Conservation (phyloP, 2,888 invertebrate genomes). For the Napeogenes sylphis region DNA sequence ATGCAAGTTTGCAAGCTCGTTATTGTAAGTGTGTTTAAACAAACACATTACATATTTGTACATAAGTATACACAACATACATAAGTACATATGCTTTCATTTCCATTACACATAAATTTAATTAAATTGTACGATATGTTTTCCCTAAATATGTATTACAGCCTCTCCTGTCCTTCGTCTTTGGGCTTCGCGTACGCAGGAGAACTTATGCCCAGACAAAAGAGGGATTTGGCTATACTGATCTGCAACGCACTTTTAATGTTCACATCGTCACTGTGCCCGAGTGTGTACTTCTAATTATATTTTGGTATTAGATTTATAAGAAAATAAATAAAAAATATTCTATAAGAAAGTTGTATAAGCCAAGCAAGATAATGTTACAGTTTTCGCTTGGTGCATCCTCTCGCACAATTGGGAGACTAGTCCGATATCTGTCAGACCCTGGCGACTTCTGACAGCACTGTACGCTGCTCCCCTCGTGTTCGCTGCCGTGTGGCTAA, state of each 20-base stretch:
- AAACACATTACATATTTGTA: slow-evolving; percentile 31
- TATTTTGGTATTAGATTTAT: background rate
- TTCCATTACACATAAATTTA: background rate
- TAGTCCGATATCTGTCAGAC: slow-evolving; percentile 68
- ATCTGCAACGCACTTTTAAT: slow-evolving; percentile 58
- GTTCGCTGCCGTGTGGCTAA: slow-evolving; percentile 48
- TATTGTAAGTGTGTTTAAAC: slow-evolving; percentile 57
- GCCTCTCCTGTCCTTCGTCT: slow-evolving; percentile 61
- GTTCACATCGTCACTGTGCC: slow-evolving; percentile 51
- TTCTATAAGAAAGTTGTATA: too few relatives aligned
- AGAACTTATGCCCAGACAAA: slow-evolving; percentile 52
- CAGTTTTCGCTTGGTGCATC: slow-evolving; percentile 82
- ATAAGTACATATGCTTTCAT: too few relatives aligned
- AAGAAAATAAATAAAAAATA: too few relatives aligned
- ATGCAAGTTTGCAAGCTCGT: slow-evolving; percentile 55
- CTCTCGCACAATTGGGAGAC: slow-evolving; percentile 73
- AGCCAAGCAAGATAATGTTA: slow-evolving; percentile 22
- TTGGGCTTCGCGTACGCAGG: slow-evolving; percentile 57
- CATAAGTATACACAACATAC: background rate
- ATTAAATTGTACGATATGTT: too few relatives aligned
- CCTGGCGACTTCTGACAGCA: slow-evolving; percentile 86
- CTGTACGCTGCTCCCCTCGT: slow-evolving; percentile 80
- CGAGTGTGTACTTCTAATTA: slow-evolving; percentile 41
- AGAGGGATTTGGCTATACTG: slow-evolving; percentile 55
- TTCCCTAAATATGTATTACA: slow-evolving; percentile 29